Percentiles rank a stretch among this genome's conserved stretches.
Conservation (phyloP, 2,113 vertebrate genomes). For the Pungitius pungitius region DNA sequence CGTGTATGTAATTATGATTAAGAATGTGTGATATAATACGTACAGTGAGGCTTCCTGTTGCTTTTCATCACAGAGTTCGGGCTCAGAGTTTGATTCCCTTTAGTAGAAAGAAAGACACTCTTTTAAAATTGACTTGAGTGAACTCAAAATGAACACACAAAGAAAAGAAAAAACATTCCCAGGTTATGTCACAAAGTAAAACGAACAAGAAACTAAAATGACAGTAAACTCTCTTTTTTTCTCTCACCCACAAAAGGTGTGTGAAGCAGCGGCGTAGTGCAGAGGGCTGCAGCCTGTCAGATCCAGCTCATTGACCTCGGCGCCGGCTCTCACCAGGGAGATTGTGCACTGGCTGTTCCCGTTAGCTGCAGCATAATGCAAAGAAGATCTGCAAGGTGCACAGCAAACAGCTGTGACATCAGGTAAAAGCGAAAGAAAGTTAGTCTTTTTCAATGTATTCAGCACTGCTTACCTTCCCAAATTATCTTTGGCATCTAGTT, state of each 20-base stretch:
- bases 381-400: slow-evolving; percentile 82
- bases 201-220: not conserved
- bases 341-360: slow-evolving; percentile 91
- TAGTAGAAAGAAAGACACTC: slow-evolving; percentile 64
- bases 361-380: slow-evolving; percentile 94
- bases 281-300: slow-evolving; percentile 91
- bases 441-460: not conserved
- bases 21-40: not conserved
- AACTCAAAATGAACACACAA: not conserved
- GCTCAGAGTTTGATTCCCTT: slow-evolving; percentile 79
- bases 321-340: slow-evolving; percentile 88
- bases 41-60: slow-evolving; percentile 93
- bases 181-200: not conserved
- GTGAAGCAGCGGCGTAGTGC: slow-evolving; percentile 93
- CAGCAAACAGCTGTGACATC: not conserved
- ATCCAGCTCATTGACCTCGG: slow-evolving; percentile 88
- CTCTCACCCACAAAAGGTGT: slow-evolving; percentile 90
- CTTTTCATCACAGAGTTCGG: slow-evolving; percentile 81
- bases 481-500: slow-evolving; percentile 89
- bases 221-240: not conserved
- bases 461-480: slow-evolving; percentile 86
- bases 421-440: not conserved
- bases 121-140: not conserved
- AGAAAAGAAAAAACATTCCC: no score
- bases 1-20: not conserved